Evolutionary conservation across 2,113 vertebrate species (phyloP), one percentile per base, ranked within the genome.

Genomic region (Sialia sialis): DNA sequence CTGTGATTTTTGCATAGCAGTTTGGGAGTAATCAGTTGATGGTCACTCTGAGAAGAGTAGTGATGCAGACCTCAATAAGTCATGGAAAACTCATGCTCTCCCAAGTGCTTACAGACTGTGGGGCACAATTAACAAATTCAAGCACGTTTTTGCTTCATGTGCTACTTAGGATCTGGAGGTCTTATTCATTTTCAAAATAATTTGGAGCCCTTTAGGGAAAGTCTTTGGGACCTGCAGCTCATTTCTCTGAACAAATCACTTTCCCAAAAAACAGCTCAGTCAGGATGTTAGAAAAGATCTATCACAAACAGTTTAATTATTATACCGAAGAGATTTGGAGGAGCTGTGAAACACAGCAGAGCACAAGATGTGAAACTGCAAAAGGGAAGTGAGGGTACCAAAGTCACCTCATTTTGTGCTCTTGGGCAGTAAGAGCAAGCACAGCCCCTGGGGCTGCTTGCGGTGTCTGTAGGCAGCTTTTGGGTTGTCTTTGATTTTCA

Each of bases 21-120:
- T 91, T 89, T 69, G 34, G 51, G 85, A 32, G 17, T 92, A 94
- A 56, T 84, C 76, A 51, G 43, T n/a, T 87, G 32, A 75, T 79
- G 67, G 89, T 77, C 52, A 13, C 46, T 89, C 92, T 83, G 94
- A 82, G 36, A 62, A 27, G 44, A 60, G 22, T 55, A 79, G n/a
- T 29, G 14, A 66, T 73, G 69, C 52, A 80, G 34, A 44, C 15
- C 75, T 87, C 75, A 86, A 25, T 84, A 85, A 64, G 41, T 84
- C 3, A 60, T 91, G 30, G 74, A 83, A 81, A 93, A 55, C 63
- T 78, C 58, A 17, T 34, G 10, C 34, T 82, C 51, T 87, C 14
- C 68, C 59, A 48, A 73, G 14, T 1, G 16, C 41, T 73, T 87
- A 10, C 74, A 51, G 77, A 63, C 38, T 26, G 11, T 81, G 7